Evolutionary conservation across 64 coral and sea anemone species (phyloP), one percentile per base, ranked within the genome.

Genomic region (Montipora foliosa): DNA sequence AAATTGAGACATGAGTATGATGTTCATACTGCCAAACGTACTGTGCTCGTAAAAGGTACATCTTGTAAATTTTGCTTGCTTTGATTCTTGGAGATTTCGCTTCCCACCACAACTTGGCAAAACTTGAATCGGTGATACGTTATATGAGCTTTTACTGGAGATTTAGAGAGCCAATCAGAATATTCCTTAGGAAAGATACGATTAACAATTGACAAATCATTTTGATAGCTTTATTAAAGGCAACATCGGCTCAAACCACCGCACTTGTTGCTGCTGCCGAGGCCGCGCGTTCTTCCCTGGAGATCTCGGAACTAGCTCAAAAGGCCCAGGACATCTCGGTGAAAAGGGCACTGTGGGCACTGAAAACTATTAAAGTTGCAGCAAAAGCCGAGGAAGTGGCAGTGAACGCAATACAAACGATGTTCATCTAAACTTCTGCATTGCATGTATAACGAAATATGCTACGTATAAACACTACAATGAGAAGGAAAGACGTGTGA

Each of bases 371-470:
- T 5, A 94, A 93, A 70, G 91, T 93, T 3, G 96, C 96, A 9
- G 96, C 96, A 2, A 98, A 95, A 52, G 96, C 96, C 24, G 96
- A 98, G 78, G 96, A 98, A 78, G 96, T 98, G 19, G 96, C 96
- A 6, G 96, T 98, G 3, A 98, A 98, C 49, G 96, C 96, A 44
- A 98, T 98, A 75, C 91, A 98, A 78, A 92, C 96, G 24, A 87
- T 98, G 44, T 98, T 95, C 75, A 95, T 98, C 89, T 98, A 84
- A 91, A 58, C 80, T 14, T 8, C 11, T 57, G 53, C 53, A 57
- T 37, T 37, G 37, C 37, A 37, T 37, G 37, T 37, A 37, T 37
- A 37, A 37, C 37, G 2, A 37, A 37, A 37, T 37, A 37, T 37
- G 37, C 37, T 37, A 37, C 37, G 37, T 37, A 37, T 37, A 37